Evolutionary conservation across 2,113 vertebrate genomes (phyloP), one percentile per base, ranked within the genome.

Genomic region (Grallaria varia): DNA sequence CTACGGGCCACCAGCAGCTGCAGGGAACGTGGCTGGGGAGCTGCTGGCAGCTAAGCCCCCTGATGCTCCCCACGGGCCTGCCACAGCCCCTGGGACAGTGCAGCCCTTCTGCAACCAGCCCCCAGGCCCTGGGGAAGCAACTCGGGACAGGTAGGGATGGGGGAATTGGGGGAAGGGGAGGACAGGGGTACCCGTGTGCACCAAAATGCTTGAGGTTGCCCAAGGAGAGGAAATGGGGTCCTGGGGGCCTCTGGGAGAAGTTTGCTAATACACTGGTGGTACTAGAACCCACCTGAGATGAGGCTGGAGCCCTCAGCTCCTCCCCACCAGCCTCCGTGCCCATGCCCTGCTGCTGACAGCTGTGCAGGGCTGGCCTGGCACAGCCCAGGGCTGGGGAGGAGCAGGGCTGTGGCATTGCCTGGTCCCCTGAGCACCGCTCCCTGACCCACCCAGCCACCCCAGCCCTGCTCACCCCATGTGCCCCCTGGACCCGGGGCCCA

Each of bases 121-220:
- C 66, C 76, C 91, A 89, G 72, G n/a, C 31, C 21, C 49, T 55
- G 49, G 52, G 58, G 50, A 31, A 82, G 30, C 22, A 52, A 21
- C 80, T 62, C 50, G 14, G 45, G 60, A 80, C 85, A 96, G 90
- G 97, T 97, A 97, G n/a, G 93, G 35, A 72, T 53, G 47, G 28
- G 62, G 24, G 10, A 52, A 16, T 1, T 20, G 49, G 66, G 40
- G 47, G 18, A 25, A 55, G 16, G 53, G 68, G 24, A 62, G 47
- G 25, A 68, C 27, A 42, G 53, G 49, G 30, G 4, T 35, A 12
- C 16, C 47, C 0, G 0, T 33, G 3, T 28, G 3, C 40, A 74
- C 24, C 24, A 53, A 39, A 77, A 67, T n/a, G 24, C 42, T 68
- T 39, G 40, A 35, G 45, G 53, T 85, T n/a, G 77, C 25, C 35